These are phyloP conservation scores for Myanophis thanlyinensis DNA, from an alignment of 2,113 vertebrate genomes.

Conservation along the genomic window DNA sequence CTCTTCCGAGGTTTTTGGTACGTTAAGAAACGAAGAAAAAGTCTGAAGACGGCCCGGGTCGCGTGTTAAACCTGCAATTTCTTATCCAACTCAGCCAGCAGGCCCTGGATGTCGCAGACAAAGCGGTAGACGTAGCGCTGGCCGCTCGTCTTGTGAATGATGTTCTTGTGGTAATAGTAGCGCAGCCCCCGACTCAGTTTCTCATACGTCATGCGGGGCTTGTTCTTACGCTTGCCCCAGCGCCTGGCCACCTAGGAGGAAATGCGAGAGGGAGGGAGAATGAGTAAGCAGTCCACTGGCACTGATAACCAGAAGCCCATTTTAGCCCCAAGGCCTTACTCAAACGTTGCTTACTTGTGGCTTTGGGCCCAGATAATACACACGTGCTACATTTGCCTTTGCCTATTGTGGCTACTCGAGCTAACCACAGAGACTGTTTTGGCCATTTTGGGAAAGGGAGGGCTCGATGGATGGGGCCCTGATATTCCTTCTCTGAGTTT, in stretches of 20 bases:
- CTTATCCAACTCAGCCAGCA: constrained; percentile 75
- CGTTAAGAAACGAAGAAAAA: background rate
- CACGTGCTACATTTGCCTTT: background rate
- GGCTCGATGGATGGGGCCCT: background rate
- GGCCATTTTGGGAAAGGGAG: background rate
- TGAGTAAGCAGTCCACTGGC: background rate
- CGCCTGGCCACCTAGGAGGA: constrained; percentile 76
- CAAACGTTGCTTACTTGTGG: background rate
- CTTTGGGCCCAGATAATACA: background rate
- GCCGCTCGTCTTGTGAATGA: constrained; percentile 84
- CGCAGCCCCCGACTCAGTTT: constrained; percentile 84
- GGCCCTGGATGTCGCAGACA: constrained; percentile 78
- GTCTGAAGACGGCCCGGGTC: background rate
- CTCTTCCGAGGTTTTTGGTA: background rate
- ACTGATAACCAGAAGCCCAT: background rate
- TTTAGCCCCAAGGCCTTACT: background rate
- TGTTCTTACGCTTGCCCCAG: constrained; percentile 86
- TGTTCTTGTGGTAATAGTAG: constrained; percentile 88
- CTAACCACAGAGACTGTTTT: background rate
- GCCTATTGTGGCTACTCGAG: background rate
- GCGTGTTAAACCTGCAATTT: constrained; percentile 49
- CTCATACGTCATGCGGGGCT: constrained; percentile 88
- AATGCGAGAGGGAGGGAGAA: background rate
- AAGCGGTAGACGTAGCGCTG: constrained; percentile 87
- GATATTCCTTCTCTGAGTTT: background rate